phyloP scores from a whole-genome alignment of 2,113 vertebrate genomes.

The Muntiacus reevesi region DNA sequence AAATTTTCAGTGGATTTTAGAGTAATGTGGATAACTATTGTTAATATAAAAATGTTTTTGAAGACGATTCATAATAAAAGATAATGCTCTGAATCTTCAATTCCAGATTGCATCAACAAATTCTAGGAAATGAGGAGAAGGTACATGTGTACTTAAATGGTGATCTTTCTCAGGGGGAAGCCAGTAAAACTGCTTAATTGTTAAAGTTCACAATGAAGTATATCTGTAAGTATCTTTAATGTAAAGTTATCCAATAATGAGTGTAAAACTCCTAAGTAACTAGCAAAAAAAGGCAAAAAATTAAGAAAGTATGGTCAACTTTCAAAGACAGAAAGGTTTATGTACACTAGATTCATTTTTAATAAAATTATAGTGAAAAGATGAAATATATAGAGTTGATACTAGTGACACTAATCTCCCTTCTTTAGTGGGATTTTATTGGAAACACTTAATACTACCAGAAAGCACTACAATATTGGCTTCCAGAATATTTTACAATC shows the following conservation, averaged over 20 bases:
- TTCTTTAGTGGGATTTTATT: constrained; percentile 56
- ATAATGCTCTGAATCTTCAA: not conserved
- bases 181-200: not conserved
- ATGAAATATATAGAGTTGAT: constrained; percentile 56
- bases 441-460: constrained; percentile 56
- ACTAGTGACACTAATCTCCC: constrained; percentile 11
- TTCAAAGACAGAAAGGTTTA: constrained; percentile 47
- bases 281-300: not conserved
- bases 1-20: not conserved
- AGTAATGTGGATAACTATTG: not conserved
- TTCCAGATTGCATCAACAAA: not conserved
- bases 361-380: constrained; percentile 42
- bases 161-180: not conserved
- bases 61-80: not conserved
- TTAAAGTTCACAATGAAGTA: not conserved
- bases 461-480: constrained; percentile 20
- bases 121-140: not conserved
- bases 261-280: not conserved
- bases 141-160: not conserved
- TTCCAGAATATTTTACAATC: constrained; percentile 56
- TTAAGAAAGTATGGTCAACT: constrained; percentile 18
- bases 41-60: not conserved
- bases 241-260: not conserved
- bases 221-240: not conserved
- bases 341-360: constrained; percentile 38